Evolutionary conservation across 1,140 invertebrate genomes (phyloP).

Genomic region (Drosophila pseudoobscura): DNA sequence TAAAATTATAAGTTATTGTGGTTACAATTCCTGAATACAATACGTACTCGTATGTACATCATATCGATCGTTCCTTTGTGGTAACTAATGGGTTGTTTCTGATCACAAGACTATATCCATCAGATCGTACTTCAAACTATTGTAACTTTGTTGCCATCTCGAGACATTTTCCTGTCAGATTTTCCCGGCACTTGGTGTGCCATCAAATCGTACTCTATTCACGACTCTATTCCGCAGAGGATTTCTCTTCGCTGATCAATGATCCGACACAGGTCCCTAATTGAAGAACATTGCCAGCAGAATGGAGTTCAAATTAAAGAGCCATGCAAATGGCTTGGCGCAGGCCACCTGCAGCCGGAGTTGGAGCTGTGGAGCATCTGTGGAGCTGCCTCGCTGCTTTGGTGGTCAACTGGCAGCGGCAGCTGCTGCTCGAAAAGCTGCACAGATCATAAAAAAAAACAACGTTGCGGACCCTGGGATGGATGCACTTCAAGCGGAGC

Average conservation of each 20-base stretch:
- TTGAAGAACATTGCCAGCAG: conserved; percentile 28
- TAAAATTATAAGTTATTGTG: too few species aligned
- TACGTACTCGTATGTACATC: too few species aligned
- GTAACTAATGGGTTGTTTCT: too few species aligned
- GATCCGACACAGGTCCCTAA: conserved; percentile 12
- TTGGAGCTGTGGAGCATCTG: too few species aligned
- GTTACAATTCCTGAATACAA: too few species aligned
- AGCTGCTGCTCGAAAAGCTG: conserved; percentile 1
- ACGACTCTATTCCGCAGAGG: background rate
- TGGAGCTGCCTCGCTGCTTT: conserved; percentile 3
- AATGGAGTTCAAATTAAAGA: conserved; percentile 37
- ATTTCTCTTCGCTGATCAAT: background rate
- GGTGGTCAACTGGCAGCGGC: conserved; percentile 30
- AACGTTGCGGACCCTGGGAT: conserved; percentile 6
- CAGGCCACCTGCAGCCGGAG: conserved; percentile 34
- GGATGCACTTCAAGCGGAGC: conserved; percentile 37
- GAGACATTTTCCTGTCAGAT: too few species aligned
- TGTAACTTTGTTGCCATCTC: too few species aligned
- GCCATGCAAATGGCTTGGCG: conserved; percentile 25
- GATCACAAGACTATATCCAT: too few species aligned
- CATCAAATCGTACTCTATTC: too few species aligned
- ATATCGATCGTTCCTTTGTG: too few species aligned
- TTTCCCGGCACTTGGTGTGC: too few species aligned
- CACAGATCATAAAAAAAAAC: conserved; percentile 36
- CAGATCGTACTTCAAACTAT: too few species aligned